phyloP scores from a whole-genome alignment of 2,888 invertebrate genomes.

The Brassicogethes aeneus region DNA sequence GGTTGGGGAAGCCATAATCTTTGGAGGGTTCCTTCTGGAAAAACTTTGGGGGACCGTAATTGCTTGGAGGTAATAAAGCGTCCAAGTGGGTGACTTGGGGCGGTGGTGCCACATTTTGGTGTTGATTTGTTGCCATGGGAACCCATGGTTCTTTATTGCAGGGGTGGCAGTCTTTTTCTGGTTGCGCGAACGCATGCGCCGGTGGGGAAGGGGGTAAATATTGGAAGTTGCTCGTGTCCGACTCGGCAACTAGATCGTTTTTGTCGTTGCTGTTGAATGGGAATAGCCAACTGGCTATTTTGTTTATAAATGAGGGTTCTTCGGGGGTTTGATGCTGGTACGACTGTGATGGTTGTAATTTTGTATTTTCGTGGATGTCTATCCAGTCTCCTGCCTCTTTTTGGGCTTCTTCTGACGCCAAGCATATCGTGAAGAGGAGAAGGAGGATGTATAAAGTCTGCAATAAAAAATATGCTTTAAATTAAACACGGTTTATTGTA shows the following conservation, averaged over 20 bases:
- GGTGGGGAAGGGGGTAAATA: slow-evolving; percentile 24
- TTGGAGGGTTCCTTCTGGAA: neutral
- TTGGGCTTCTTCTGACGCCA: slow-evolving; percentile 17
- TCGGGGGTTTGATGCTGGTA: slow-evolving; percentile 9
- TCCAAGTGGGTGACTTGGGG: slow-evolving; percentile 2
- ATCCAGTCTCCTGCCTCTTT: slow-evolving; percentile 25
- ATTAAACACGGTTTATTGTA: no score
- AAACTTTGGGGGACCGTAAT: neutral
- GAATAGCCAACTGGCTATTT: slow-evolving; percentile 53
- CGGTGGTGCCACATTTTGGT: slow-evolving; percentile 28
- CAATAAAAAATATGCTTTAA: neutral
- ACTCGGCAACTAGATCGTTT: slow-evolving; percentile 19
- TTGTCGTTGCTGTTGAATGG: slow-evolving; percentile 29
- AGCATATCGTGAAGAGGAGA: neutral
- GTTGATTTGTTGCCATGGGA: slow-evolving; percentile 51
- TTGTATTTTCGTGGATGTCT: slow-evolving; percentile 37
- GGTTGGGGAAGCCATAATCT: neutral
- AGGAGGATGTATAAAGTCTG: neutral
- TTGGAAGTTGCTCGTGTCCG: slow-evolving; percentile 16
- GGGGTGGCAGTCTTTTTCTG: slow-evolving; percentile 54
- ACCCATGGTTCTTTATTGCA: slow-evolving; percentile 79
- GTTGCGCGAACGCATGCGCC: slow-evolving; percentile 12
- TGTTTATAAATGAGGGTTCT: slow-evolving; percentile 49
- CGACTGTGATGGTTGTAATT: slow-evolving; percentile 30
- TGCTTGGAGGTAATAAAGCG: neutral